A percentile compares a stretch with the other conserved stretches of the same genome.
These are phyloP conservation scores for Centruroides sculpturatus DNA, from an alignment of 1,140 invertebrate species.

Conservation along the genomic window DNA sequence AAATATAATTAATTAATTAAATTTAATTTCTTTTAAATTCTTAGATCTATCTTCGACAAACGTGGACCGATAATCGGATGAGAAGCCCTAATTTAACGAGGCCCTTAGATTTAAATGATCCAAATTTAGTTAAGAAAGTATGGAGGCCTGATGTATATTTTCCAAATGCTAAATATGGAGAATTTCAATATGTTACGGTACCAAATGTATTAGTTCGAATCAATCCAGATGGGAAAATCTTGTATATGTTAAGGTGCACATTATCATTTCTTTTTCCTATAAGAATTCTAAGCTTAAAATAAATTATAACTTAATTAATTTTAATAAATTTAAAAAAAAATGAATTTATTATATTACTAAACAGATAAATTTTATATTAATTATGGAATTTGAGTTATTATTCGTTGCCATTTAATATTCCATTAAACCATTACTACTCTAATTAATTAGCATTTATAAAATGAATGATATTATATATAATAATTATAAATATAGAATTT, in stretches of 20 bases:
- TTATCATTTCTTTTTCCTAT: constrained; percentile 18
- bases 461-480: too few species aligned
- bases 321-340: too few species aligned
- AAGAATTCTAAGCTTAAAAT: too few species aligned
- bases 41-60: constrained; percentile 38
- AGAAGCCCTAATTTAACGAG: constrained; percentile 33
- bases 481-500: too few species aligned
- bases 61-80: constrained; percentile 39
- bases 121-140: constrained; percentile 39
- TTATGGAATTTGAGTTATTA: too few species aligned
- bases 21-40: constrained; percentile 10
- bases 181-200: constrained; percentile 47
- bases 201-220: constrained; percentile 50
- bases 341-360: too few species aligned
- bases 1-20: not conserved
- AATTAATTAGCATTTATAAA: too few species aligned
- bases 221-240: constrained; percentile 41
- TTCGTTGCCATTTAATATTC: too few species aligned
- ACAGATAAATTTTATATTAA: too few species aligned
- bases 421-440: too few species aligned
- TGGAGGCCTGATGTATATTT: constrained; percentile 54
- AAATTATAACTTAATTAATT: too few species aligned
- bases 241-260: constrained; percentile 41
- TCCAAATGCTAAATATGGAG: constrained; percentile 47
- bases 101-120: constrained; percentile 39